These are phyloP conservation scores for Cololabis saira DNA, from an alignment of 2,113 vertebrate species.

Conservation along the genomic window DNA sequence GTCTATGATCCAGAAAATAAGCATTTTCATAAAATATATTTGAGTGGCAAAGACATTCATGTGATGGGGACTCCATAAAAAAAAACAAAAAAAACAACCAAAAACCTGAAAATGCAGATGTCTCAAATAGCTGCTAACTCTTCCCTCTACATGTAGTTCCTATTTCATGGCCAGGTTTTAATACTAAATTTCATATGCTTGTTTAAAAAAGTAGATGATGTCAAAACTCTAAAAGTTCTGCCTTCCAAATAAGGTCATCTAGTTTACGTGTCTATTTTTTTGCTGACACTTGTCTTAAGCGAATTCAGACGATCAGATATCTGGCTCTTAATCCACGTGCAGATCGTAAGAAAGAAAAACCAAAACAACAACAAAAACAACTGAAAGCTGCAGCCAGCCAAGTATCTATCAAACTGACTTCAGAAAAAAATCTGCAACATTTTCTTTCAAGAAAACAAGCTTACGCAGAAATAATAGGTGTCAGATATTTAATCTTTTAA, in stretches of 20 bases:
- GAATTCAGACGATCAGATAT: slow-evolving; percentile 34
- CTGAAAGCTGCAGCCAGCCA: not conserved
- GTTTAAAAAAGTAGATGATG: not conserved
- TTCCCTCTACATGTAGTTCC: slow-evolving; percentile 1
- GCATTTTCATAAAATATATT: slow-evolving; percentile 13
- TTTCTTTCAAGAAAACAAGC: slow-evolving; percentile 45
- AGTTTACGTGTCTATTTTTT: not conserved
- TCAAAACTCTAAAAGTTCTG: not conserved
- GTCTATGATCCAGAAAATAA: no score
- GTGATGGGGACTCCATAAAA: slow-evolving; percentile 40
- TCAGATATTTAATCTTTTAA: slow-evolving; percentile 44
- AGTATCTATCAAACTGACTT: slow-evolving; percentile 27
- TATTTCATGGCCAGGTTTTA: not conserved
- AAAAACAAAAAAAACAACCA: slow-evolving; percentile 42
- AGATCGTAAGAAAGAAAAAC: not conserved
- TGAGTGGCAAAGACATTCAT: slow-evolving; percentile 44
- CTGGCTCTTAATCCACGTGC: slow-evolving; percentile 12
- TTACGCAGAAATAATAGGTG: slow-evolving; percentile 34
- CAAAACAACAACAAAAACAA: slow-evolving; percentile 5
- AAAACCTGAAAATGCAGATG: slow-evolving; percentile 34
- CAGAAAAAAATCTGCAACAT: slow-evolving; percentile 18
- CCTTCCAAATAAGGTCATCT: slow-evolving; percentile 1
- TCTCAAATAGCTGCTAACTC: slow-evolving; percentile 22
- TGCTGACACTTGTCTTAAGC: slow-evolving; percentile 19
- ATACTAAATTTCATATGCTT: not conserved